A percentile compares a stretch with the other conserved stretches of the same genome.
phyloP scores from a whole-genome alignment of 2,113 vertebrate species.

The Podilymbus podiceps region DNA sequence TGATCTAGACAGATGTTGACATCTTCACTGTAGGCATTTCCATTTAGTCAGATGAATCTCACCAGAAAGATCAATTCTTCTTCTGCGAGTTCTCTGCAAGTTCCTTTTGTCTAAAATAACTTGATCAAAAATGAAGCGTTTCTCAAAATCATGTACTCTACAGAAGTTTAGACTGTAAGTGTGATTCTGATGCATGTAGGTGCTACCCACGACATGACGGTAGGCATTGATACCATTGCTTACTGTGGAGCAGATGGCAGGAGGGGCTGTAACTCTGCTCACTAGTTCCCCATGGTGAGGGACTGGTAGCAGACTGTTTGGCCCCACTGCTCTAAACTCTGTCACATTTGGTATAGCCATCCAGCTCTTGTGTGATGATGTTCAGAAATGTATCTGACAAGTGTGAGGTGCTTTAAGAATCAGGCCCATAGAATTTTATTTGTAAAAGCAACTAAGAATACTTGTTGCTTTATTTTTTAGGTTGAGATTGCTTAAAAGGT shows the following conservation, averaged over 20 bases:
- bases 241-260: neutral
- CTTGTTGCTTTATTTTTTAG: neutral
- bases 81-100: neutral
- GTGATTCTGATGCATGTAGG: accelerated
- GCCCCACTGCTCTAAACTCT: neutral
- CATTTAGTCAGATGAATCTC: neutral
- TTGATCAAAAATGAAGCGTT: neutral
- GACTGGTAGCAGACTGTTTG: neutral
- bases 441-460: neutral
- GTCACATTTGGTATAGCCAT: neutral
- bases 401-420: neutral
- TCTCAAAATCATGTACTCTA: neutral
- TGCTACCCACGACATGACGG: neutral
- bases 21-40: neutral
- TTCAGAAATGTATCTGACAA: neutral
- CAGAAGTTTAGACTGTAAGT: neutral
- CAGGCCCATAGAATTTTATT: neutral
- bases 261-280: neutral
- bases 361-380: too few species aligned
- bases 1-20: neutral
- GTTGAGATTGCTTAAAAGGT: neutral
- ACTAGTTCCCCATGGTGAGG: neutral
- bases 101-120: neutral
- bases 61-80: neutral
- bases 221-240: neutral